These are phyloP conservation scores for Alces alces DNA, from an alignment of 2,113 vertebrate genomes.

Conservation along the genomic window DNA sequence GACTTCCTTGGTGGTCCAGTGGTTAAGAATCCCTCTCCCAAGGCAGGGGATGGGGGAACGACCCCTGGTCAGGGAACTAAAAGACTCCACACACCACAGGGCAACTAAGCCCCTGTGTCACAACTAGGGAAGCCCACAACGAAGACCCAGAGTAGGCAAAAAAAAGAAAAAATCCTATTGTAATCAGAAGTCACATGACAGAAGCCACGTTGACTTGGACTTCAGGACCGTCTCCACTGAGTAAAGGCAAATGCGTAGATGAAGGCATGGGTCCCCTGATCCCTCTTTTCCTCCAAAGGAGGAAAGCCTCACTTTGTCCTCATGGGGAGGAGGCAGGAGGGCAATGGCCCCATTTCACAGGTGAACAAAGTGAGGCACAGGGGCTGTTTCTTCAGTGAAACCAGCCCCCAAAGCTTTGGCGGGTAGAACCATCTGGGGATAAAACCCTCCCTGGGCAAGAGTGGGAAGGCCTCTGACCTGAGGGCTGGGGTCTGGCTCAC, in stretches of 20 bases:
- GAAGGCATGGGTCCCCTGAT: background rate
- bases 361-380: background rate
- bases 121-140: background rate
- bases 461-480: background rate
- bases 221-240: background rate
- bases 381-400: background rate
- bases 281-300: background rate
- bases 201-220: background rate
- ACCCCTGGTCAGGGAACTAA: background rate
- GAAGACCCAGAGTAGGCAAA: background rate
- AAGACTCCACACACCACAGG: background rate
- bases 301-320: background rate
- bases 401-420: background rate
- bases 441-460: background rate
- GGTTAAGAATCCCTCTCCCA: background rate
- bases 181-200: background rate
- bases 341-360: background rate
- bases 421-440: background rate
- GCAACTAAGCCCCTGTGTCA: background rate
- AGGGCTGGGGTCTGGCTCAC: accelerated
- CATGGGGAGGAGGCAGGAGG: background rate
- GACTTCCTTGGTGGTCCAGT: background rate
- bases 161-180: background rate
- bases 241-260: background rate
- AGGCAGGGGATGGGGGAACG: background rate